Percentiles rank a stretch among this genome's conserved stretches.
Conservation (phyloP, 2,888 invertebrate genomes). For the Troilus luridus region DNA sequence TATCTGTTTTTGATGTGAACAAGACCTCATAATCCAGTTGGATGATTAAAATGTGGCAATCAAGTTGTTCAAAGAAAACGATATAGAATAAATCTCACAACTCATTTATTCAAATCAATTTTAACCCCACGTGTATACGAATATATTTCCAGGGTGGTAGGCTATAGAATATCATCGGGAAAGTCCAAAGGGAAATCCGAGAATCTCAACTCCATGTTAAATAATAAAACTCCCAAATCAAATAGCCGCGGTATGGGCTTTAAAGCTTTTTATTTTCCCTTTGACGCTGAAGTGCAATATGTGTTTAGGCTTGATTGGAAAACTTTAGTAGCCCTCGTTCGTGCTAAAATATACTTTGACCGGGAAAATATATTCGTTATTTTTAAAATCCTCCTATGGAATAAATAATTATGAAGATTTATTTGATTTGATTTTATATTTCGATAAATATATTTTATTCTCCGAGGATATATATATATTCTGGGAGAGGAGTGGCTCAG, state of each 20-base stretch:
- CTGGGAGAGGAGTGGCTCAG: no score
- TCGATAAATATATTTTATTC: background rate
- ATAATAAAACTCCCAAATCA: background rate
- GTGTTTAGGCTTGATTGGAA: constrained; percentile 15
- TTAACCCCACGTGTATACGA: background rate
- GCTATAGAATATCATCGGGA: background rate
- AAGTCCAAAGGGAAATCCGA: background rate
- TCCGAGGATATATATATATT: no score
- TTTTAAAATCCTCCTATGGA: background rate
- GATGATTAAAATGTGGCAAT: no score
- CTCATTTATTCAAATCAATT: background rate
- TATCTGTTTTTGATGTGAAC: no score
- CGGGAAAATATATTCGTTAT: background rate
- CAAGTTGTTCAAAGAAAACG: background rate
- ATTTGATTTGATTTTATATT: background rate
- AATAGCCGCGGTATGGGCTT: background rate
- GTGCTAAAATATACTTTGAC: background rate
- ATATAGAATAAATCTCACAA: background rate
- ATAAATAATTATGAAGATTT: background rate
- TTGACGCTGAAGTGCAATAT: background rate
- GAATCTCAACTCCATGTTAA: background rate
- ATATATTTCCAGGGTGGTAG: background rate
- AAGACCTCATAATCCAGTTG: no score
- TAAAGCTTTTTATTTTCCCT: background rate
- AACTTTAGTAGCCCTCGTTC: background rate